phyloP scores from a whole-genome alignment of 2,888 invertebrate genomes.

The Agriopis leucophaearia region DNA sequence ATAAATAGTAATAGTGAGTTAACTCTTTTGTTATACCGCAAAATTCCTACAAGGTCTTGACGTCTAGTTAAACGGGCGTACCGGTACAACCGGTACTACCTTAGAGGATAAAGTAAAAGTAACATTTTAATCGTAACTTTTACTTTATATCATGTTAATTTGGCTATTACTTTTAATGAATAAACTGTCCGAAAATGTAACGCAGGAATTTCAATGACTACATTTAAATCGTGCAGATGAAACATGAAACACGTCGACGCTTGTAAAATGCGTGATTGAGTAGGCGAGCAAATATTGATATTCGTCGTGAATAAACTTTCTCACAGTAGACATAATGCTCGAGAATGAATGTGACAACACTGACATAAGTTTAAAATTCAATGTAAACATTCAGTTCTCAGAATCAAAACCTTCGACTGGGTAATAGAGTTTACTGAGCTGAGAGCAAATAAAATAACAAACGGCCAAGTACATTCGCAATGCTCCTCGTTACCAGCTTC shows the following conservation, averaged over 20 bases:
- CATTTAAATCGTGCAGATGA: constrained; percentile 18
- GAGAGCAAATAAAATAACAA: constrained; percentile 82
- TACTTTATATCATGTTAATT: too few relatives aligned
- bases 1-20: too few relatives aligned
- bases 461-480: constrained; percentile 66
- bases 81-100: too few relatives aligned
- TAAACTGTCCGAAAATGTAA: too few relatives aligned
- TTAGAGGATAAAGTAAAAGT: too few relatives aligned
- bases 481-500: constrained; percentile 61
- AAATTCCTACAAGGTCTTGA: too few relatives aligned
- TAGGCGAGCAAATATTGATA: constrained; percentile 64
- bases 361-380: constrained; percentile 77
- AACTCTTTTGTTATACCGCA: too few relatives aligned
- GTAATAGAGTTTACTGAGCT: constrained; percentile 82
- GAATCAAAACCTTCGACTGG: constrained; percentile 81
- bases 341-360: constrained; percentile 75
- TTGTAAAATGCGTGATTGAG: constrained; percentile 34
- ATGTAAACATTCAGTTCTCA: constrained; percentile 76
- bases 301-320: constrained; percentile 66
- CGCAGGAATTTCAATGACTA: constrained; percentile 5
- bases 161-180: too few relatives aligned
- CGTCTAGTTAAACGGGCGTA: too few relatives aligned
- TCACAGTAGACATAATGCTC: constrained; percentile 64
- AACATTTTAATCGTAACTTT: too few relatives aligned
- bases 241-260: constrained; percentile 8